Evolutionary conservation across 2,113 vertebrate genomes (phyloP), one percentile per base, ranked within the genome.

Genomic region (Leiothrix lutea): DNA sequence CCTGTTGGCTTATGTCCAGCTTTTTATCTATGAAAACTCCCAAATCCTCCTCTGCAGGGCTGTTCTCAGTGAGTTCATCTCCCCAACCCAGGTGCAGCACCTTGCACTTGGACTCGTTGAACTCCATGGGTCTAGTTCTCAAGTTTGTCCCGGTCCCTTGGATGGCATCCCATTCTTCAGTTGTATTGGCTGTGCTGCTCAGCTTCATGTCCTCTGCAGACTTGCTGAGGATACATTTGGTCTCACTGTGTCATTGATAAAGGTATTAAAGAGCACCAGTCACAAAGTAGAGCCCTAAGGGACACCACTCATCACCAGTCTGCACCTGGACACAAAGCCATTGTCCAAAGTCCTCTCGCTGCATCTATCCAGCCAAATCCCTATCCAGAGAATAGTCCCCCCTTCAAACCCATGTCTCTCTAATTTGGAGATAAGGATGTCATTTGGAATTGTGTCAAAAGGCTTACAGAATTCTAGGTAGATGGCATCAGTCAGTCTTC

Each of bases 291-390:
- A 57, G 44, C 18, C 33, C 5, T 48, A 9, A 56, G 24, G 48
- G 20, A 22, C 21, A 16, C 15, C 17, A 64, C 22, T 65, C 31
- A 42, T 50, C 36, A 36, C 14, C 0, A 0, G 8, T 26, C 22
- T 73, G 9, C 5, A 8, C 22, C 31, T 44, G 36, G 36, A 50
- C 44, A 44, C 36, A 36, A 25, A 65, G 14, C 36, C 33, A 20
- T 44, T 51, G 33, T n/a, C 58, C 33, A 66, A 26, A 58, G 20
- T 10, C 8, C 15, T 73, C 33, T 80, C 19, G 23, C 44, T 51
- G 15, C 7, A 6, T 44, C 51, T 33, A 6, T 45, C 67, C 19
- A 24, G 51, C 19, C 38, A 73, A 45, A 51, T 58, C 36, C 26
- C 31, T 51, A 14, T 38, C 44, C 44, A 28, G 4, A 29, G 24